Conservation (phyloP, 2,113 vertebrate species). For the Protomyctophum bolini region DNA sequence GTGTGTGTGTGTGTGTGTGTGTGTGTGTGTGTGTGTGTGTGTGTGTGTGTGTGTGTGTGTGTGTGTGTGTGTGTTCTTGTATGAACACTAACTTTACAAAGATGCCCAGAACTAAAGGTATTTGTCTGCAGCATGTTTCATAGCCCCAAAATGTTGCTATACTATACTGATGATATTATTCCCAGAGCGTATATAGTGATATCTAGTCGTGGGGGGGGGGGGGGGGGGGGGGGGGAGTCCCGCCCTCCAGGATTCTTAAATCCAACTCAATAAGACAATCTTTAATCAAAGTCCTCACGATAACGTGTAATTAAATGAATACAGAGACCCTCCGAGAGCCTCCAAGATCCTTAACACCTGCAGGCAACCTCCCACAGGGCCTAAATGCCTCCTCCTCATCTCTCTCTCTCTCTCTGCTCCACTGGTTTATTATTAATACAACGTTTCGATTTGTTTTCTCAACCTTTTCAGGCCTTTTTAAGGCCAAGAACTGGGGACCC, state of each 20-base stretch:
- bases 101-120: background rate
- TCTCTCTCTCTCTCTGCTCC: conserved; percentile 17
- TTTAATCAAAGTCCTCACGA: conserved; percentile 56
- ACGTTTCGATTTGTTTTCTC: too few relatives aligned
- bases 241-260: conserved; percentile 7
- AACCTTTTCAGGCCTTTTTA: too few relatives aligned
- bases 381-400: conserved; percentile 52
- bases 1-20: conserved; percentile 17
- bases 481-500: too few relatives aligned
- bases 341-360: conserved; percentile 61
- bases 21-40: background rate
- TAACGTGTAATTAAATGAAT: conserved; percentile 65
- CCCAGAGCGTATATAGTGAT: too few relatives aligned
- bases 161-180: too few relatives aligned
- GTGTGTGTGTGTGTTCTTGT: too few relatives aligned
- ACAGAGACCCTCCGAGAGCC: conserved; percentile 53
- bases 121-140: background rate
- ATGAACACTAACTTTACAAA: background rate
- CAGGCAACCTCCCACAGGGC: conserved; percentile 54
- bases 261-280: conserved; percentile 36
- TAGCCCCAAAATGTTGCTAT: background rate
- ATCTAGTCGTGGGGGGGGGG: too few relatives aligned
- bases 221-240: too few relatives aligned
- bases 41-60: background rate
- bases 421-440: too few relatives aligned